Evolutionary conservation across 1,140 invertebrate species (phyloP), one percentile per base, ranked within the genome.

Genomic region (Whitmania pigra): DNA sequence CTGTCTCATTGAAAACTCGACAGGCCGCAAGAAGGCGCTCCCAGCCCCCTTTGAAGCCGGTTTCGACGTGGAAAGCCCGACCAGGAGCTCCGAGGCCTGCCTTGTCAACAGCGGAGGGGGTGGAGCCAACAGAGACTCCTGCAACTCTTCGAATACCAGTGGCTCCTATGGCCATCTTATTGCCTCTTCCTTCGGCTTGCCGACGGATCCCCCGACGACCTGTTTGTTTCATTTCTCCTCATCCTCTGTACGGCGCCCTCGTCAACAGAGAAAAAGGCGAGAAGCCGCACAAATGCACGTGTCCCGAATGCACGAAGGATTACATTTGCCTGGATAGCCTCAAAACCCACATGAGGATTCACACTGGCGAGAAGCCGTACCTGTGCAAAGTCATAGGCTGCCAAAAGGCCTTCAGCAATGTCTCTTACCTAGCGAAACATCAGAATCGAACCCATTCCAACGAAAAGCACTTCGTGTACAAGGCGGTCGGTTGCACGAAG

Each of bases 341-440:
- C 18, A 99, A 99, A 83, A 99, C 96, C 2, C 96, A 99, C 83
- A 84, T 97, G 13, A 72, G 94, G 78, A 96, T 93, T 72, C 94
- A 99, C 81, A 99, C 95, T 0, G 95, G 95, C 0, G 96, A 99
- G 83, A 97, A 97, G 81, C 96, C 96, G 0, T 99, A 99, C 81
- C 94, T 91, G 70, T 98, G 96, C 81, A 94, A 97, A 82, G 96
- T 94, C 82, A 93, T 92, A 9, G 94, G 93, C 0, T 99, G 96
- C 81, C 90, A 89, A 20, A 99, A 99, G 79, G 94, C 95, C 0
- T 99, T 99, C 81, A 97, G 93, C 79, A 99, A 99, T 82, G 95
- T 95, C 2, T 97, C 93, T 11, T 94, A 98, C 83, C 84, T 94
- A 73, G 94, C 96, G 0, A 99, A 99, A 82, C 97, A 99, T 85